A percentile compares a stretch with the other conserved stretches of the same genome.
Conservation (phyloP, 1,140 invertebrate species). For the Venturia canescens region DNA sequence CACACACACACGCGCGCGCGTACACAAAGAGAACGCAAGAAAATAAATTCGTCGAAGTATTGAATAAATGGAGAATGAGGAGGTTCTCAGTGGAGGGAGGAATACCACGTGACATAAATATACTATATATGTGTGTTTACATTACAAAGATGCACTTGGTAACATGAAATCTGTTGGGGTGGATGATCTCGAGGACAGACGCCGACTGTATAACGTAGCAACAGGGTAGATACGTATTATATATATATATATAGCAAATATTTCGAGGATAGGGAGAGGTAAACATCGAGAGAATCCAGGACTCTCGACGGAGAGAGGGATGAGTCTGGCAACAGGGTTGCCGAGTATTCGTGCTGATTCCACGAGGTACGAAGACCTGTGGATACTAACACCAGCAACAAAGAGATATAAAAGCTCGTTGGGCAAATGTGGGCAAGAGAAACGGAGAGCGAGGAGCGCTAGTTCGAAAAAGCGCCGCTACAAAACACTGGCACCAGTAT, state of each 20-base stretch:
- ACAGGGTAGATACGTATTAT: constrained; percentile 11
- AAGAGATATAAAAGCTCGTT: constrained; percentile 6
- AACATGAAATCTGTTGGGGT: constrained; percentile 3
- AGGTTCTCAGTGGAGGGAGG: background rate
- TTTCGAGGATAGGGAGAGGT: constrained; percentile 30
- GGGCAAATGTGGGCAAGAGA: constrained; percentile 50
- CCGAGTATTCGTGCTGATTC: constrained; percentile 58
- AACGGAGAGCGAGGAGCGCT: constrained; percentile 46
- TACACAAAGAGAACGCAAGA: background rate
- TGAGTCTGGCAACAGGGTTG: constrained; percentile 63
- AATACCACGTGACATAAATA: background rate
- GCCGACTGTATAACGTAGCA: constrained; percentile 11
- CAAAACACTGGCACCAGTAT: constrained; percentile 27
- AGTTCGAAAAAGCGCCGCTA: constrained; percentile 14
- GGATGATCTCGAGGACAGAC: constrained; percentile 37
- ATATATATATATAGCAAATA: background rate
- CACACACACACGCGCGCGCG: background rate
- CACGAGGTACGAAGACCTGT: constrained; percentile 32
- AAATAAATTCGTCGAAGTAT: background rate
- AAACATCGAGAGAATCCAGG: constrained; percentile 35
- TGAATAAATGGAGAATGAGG: background rate
- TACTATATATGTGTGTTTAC: constrained; percentile 1
- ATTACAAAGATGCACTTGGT: background rate
- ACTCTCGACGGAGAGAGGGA: constrained; percentile 40
- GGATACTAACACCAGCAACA: constrained; percentile 50